Conservation (phyloP, 2,113 vertebrate species). For the Tilapia sparmanii region DNA sequence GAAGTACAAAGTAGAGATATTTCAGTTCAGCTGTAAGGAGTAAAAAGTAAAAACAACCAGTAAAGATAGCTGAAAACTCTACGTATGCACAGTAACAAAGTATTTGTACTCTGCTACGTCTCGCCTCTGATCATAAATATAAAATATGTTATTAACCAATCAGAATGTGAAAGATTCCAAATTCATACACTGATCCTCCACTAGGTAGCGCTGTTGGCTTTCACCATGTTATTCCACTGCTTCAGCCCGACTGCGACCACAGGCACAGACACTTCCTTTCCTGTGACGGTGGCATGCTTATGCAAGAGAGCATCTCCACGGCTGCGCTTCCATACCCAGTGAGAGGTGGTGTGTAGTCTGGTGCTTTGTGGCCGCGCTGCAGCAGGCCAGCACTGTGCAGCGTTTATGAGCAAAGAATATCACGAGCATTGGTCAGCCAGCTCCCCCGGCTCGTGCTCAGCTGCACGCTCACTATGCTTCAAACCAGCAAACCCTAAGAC, state of each 20-base stretch:
- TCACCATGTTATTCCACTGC: background rate
- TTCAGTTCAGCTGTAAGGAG: background rate
- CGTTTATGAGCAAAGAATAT: slow-evolving; percentile 32
- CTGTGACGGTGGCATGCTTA: background rate
- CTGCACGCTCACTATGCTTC: slow-evolving; percentile 1
- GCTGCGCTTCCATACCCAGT: slow-evolving; percentile 71
- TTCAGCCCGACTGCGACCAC: slow-evolving; percentile 3
- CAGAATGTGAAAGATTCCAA: rapidly evolving
- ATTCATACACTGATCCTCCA: background rate
- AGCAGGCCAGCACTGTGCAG: background rate
- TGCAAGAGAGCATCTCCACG: background rate
- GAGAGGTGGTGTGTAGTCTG: slow-evolving; percentile 59
- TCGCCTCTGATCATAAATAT: background rate
- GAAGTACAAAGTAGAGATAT: background rate
- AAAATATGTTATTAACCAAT: background rate
- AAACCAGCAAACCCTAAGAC: background rate
- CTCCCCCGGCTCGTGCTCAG: background rate
- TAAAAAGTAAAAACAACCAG: background rate
- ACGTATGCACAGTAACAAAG: background rate
- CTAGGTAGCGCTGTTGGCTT: slow-evolving; percentile 31
- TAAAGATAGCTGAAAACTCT: background rate
- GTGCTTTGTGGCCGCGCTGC: slow-evolving; percentile 29
- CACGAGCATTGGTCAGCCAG: background rate
- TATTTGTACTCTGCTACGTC: background rate
- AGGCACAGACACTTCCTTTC: background rate